Conservation (phyloP, 2,888 invertebrate species). For the Bellardia bayeri region DNA sequence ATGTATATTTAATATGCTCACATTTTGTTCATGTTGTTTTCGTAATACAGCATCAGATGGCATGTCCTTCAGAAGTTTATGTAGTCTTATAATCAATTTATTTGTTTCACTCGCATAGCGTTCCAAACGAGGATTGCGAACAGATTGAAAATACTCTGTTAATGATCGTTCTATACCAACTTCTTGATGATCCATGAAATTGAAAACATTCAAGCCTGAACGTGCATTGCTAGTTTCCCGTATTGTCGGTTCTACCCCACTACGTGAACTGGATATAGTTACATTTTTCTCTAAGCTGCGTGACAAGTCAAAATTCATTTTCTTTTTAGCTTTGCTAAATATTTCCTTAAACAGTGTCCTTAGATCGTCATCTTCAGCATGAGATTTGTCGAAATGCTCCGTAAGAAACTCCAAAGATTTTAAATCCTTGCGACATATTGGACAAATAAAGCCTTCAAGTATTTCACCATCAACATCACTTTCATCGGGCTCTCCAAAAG, state of each 20-base stretch:
- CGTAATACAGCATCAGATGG: conserved; percentile 89
- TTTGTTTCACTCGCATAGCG: conserved; percentile 97
- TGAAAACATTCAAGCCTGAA: conserved; percentile 79
- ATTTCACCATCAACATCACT: conserved; percentile 86
- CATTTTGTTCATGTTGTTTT: conserved; percentile 89
- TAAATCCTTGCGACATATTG: conserved; percentile 96
- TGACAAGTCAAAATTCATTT: conserved; percentile 87
- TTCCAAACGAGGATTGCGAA: conserved; percentile 90
- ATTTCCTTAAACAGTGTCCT: conserved; percentile 91
- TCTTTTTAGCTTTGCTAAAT: conserved; percentile 95
- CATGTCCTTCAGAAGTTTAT: conserved; percentile 93
- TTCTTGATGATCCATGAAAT: conserved; percentile 83
- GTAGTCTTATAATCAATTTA: conserved; percentile 95
- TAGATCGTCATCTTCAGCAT: conserved; percentile 93
- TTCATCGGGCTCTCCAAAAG: conserved; percentile 80
- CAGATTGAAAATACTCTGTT: conserved; percentile 90
- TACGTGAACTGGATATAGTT: conserved; percentile 77
- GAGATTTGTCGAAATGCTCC: conserved; percentile 94
- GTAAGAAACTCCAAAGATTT: conserved; percentile 93
- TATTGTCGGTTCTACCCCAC: conserved; percentile 32
- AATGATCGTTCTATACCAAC: conserved; percentile 85
- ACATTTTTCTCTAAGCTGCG: conserved; percentile 86
- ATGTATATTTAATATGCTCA: conserved; percentile 76
- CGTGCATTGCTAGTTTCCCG: conserved; percentile 75
- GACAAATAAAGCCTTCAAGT: conserved; percentile 97